These are phyloP conservation scores for Accipiter virgatus DNA, from an alignment of 2,113 vertebrate genomes.

Conservation along the genomic window DNA sequence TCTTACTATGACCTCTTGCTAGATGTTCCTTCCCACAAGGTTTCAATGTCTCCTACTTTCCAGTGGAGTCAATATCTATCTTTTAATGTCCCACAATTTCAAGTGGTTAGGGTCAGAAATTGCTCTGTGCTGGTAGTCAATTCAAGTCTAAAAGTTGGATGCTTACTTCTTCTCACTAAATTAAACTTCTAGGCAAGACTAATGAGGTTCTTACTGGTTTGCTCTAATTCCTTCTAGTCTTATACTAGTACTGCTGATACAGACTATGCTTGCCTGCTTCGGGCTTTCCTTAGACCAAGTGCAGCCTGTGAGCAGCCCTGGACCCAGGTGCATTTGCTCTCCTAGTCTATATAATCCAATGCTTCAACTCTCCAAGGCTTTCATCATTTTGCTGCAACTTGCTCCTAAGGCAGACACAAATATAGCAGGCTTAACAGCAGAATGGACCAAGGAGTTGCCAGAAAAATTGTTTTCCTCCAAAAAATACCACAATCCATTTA, in stretches of 20 bases:
- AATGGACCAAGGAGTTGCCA: background rate
- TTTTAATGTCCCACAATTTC: background rate
- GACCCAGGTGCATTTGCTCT: rapidly evolving
- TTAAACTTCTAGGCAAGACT: background rate
- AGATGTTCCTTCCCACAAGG: background rate
- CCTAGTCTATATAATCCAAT: background rate
- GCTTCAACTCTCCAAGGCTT: background rate
- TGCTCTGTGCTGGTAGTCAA: background rate
- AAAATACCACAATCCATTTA: background rate
- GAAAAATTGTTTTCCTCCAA: background rate
- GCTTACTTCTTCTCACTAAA: background rate
- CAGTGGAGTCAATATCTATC: background rate
- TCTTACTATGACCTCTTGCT: background rate
- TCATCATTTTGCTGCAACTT: background rate
- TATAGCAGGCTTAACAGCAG: background rate
- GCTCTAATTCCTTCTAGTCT: background rate
- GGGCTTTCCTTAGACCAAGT: background rate
- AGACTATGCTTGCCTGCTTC: background rate
- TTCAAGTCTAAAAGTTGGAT: background rate
- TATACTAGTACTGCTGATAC: background rate
- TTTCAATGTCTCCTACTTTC: background rate
- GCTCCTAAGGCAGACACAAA: background rate
- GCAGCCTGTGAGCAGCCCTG: background rate
- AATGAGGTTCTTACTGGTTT: background rate
- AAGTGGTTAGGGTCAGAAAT: background rate